phyloP scores from a whole-genome alignment of 2,797 vertebrate species.

The Malacoraja senta region DNA sequence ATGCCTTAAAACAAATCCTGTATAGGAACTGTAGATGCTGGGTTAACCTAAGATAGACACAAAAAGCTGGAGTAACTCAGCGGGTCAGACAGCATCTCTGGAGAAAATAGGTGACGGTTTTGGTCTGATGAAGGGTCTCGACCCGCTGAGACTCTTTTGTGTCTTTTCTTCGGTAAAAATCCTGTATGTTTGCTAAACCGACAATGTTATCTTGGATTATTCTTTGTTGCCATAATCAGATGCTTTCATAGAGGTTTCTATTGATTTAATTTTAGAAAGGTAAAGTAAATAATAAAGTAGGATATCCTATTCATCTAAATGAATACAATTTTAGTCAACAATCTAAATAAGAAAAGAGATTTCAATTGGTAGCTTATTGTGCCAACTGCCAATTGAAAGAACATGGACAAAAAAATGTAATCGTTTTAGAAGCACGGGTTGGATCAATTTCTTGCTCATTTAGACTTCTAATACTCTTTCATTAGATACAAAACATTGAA shows the following conservation, averaged over 20 bases:
- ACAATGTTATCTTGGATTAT: neutral
- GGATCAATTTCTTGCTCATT: neutral
- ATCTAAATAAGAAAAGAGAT: neutral
- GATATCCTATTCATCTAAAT: neutral
- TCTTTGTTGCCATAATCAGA: neutral
- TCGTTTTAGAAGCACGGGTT: no score
- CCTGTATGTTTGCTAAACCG: neutral
- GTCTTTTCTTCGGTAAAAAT: neutral
- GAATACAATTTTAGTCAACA: neutral
- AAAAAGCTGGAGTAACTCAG: no score
- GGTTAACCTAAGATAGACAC: no score
- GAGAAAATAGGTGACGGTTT: no score
- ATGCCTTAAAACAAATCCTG: no score
- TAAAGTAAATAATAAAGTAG: neutral
- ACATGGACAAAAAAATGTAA: neutral
- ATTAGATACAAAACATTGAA: neutral
- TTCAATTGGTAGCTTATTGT: neutral
- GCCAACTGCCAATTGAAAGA: neutral
- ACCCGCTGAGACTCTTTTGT: no score
- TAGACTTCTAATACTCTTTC: neutral
- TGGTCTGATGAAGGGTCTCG: no score
- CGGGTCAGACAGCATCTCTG: no score
- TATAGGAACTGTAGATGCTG: no score
- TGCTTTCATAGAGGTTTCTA: neutral
- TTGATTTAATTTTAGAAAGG: neutral